A percentile compares a stretch with the other conserved stretches of the same genome.
These are phyloP conservation scores for Scaeva pyrastri DNA, from an alignment of 2,888 invertebrate genomes.

Conservation along the genomic window DNA sequence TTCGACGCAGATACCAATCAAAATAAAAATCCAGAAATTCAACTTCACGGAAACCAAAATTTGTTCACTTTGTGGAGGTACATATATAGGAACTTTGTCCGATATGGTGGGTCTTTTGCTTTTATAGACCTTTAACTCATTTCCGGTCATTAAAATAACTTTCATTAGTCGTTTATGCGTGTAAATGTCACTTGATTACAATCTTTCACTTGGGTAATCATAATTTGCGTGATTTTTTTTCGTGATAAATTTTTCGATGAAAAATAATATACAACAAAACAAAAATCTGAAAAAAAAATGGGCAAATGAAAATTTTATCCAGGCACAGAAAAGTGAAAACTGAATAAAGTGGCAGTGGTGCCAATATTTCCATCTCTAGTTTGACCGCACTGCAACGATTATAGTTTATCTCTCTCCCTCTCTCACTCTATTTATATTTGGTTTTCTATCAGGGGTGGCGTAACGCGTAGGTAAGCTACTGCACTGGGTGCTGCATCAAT, in stretches of 20 bases:
- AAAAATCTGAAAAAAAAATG: conserved; percentile 1
- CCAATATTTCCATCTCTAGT: not conserved
- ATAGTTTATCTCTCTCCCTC: not conserved
- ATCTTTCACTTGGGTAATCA: conserved; percentile 63
- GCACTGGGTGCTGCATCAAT: too few species aligned
- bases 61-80: too few species aligned
- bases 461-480: too few species aligned
- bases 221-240: conserved; percentile 50
- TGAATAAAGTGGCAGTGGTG: not conserved
- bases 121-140: conserved; percentile 34
- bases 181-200: conserved; percentile 59
- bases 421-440: not conserved
- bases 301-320: not conserved
- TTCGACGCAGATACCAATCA: too few species aligned
- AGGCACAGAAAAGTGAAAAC: conserved; percentile 13
- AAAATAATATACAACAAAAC: too few species aligned
- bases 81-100: too few species aligned
- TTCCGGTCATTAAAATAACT: conserved; percentile 48
- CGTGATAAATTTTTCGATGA: conserved; percentile 27
- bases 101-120: not conserved
- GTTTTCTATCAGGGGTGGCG: too few species aligned
- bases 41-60: too few species aligned
- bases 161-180: conserved; percentile 59
- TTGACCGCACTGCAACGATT: conserved; percentile 1
- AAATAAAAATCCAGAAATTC: too few species aligned